Base-by-base conservation (phyloP, 2,888 invertebrate genomes). In the Zygogramma bicolorata region DNA sequence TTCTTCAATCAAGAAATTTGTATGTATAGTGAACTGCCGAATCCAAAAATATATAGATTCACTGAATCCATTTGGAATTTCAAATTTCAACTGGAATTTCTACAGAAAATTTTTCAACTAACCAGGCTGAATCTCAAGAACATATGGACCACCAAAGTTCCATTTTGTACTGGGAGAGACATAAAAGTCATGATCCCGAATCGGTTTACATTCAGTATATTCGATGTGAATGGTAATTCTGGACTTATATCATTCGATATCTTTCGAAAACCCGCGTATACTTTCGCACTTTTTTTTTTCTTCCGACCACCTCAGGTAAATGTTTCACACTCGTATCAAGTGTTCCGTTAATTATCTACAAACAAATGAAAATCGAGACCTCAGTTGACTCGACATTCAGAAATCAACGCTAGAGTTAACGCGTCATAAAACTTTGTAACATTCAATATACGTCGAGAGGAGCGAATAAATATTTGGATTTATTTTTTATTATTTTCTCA, bases 361-460 rank as follows among this genome's bases (percentile, higher is more conserved):
- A 53, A 53, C 53, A 53, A 53, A 53, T 53, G 53, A 13, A 53
- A 53, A 53, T 53, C n/a, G 53, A 53, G 13, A n/a, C 53, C 27
- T 53, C 53, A 53, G 53, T 53, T 53, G 53, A 25, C 15, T 53
- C 15, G n/a, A 53, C 25, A 46, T 25, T 53, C 4, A n/a, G 27
- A 53, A 53, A 53, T 53, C 53, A 53, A 3, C 53, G 53, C 27
- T 53, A 22, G 13, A 53, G 53, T 53, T 53, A 53, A 53, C 53
- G 27, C 53, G 25, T 27, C 25, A 53, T 53, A 53, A 53, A 53
- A 53, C 27, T 5, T 27, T 13, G n/a, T 3, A 22, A 27, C 8
- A 25, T 6, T 6, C n/a, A 27, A n/a, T 53, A 53, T 25, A 27
- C 27, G 53, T 15, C 53, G 27, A 4, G n/a, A 53, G 25, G 15